Percentiles rank a stretch among this genome's conserved stretches.
Evolutionary conservation across 2,797 vertebrate genomes (phyloP).

Genomic region (Alcedo quadribrachys): DNA sequence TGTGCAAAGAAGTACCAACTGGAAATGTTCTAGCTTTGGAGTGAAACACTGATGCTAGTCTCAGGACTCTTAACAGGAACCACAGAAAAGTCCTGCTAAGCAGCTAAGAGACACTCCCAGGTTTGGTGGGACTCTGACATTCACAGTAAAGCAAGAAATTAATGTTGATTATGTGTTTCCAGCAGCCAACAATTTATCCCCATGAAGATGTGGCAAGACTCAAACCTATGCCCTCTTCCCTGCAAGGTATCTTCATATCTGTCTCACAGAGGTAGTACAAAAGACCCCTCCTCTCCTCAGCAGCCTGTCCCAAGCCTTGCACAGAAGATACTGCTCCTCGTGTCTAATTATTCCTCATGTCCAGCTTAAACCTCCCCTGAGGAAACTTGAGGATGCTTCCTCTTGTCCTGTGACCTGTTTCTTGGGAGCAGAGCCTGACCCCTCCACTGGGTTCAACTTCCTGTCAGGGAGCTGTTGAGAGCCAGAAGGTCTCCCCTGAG

Average conservation of each 20-base stretch:
- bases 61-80: no score
- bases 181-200: background rate
- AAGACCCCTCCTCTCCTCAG: background rate
- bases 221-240: no score
- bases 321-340: background rate
- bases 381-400: background rate
- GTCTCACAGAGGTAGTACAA: no score
- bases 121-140: background rate
- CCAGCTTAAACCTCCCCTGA: background rate
- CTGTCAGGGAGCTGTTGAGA: background rate
- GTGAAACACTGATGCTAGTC: background rate
- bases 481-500: background rate
- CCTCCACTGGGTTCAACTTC: background rate
- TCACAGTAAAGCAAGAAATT: background rate
- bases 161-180: background rate
- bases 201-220: background rate
- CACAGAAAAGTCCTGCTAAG: background rate
- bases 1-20: background rate
- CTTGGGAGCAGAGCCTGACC: background rate
- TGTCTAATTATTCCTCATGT: background rate
- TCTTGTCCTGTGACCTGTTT: background rate
- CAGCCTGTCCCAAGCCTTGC: background rate
- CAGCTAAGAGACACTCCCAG: background rate
- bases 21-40: background rate
- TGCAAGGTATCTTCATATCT: accelerated